These are phyloP conservation scores for Marisa cornuarietis DNA, from an alignment of 1,140 invertebrate genomes.

Conservation along the genomic window DNA sequence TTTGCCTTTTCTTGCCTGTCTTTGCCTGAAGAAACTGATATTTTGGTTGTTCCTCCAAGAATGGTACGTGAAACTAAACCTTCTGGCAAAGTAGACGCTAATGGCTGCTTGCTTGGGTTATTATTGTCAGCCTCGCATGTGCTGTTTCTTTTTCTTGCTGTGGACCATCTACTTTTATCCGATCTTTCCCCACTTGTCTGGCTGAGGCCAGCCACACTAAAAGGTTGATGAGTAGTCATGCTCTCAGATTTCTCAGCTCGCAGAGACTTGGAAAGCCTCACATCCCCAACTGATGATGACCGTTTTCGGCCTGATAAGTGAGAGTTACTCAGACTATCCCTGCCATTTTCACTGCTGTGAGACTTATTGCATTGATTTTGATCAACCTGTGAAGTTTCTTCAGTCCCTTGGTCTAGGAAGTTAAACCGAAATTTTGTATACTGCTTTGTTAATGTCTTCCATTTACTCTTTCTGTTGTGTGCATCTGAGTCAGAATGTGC, in stretches of 20 bases:
- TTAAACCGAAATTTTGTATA: slow-evolving; percentile 6
- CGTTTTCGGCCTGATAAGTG: slow-evolving; percentile 5
- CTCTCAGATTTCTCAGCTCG: slow-evolving; percentile 7
- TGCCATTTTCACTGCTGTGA: background rate
- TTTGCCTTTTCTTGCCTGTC: background rate
- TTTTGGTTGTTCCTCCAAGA: background rate
- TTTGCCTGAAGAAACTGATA: background rate
- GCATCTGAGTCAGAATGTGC: too few species aligned
- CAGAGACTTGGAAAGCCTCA: slow-evolving; percentile 7
- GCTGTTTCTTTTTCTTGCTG: slow-evolving; percentile 1
- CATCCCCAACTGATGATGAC: background rate
- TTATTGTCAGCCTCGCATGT: background rate
- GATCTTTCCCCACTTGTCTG: background rate
- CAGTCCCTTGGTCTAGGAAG: background rate
- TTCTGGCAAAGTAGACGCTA: background rate
- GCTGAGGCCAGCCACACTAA: background rate
- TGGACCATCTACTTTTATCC: background rate
- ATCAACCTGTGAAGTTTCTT: background rate
- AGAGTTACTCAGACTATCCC: slow-evolving; percentile 5
- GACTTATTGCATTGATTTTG: background rate
- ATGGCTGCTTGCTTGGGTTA: background rate
- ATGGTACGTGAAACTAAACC: background rate
- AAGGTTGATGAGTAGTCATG: background rate
- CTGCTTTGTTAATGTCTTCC: slow-evolving; percentile 4
- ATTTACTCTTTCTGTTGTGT: background rate